A percentile compares a stretch with the other conserved stretches of the same genome.
These are phyloP conservation scores for Pseudococcus viburni DNA, from an alignment of 2,888 invertebrate genomes.

Conservation along the genomic window DNA sequence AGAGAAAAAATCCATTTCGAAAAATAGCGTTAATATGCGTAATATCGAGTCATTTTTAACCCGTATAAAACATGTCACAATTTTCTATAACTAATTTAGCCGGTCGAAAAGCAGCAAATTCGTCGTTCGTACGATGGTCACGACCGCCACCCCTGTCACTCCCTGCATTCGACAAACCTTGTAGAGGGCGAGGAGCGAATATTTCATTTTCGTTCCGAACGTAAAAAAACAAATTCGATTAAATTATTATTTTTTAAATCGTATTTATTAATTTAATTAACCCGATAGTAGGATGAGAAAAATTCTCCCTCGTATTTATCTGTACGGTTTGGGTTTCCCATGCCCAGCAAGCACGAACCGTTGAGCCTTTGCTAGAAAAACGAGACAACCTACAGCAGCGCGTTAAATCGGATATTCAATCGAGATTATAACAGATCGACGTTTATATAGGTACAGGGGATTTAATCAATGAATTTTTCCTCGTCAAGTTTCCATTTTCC, in stretches of 20 bases:
- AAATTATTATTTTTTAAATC: constrained; percentile 26
- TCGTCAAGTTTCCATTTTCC: not conserved
- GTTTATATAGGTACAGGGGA: constrained; percentile 5
- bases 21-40: not conserved
- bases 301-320: not conserved
- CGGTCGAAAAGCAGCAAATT: not conserved
- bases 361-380: constrained; percentile 19
- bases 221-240: constrained; percentile 3
- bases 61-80: not conserved
- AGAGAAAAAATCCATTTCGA: constrained; percentile 11
- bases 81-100: constrained; percentile 6
- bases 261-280: constrained; percentile 25
- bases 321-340: not conserved
- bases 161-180: too few relatives aligned
- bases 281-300: not conserved
- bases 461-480: constrained; percentile 16
- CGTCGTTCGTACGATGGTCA: not conserved
- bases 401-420: constrained; percentile 25
- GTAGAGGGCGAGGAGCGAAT: not conserved
- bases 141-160: not conserved
- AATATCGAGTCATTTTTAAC: constrained; percentile 15
- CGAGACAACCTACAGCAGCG: not conserved
- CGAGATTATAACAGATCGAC: constrained; percentile 39
- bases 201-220: not conserved
- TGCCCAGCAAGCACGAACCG: not conserved